Evolutionary conservation across 1,140 invertebrate genomes (phyloP).

Genomic region (Drosophila yakuba): DNA sequence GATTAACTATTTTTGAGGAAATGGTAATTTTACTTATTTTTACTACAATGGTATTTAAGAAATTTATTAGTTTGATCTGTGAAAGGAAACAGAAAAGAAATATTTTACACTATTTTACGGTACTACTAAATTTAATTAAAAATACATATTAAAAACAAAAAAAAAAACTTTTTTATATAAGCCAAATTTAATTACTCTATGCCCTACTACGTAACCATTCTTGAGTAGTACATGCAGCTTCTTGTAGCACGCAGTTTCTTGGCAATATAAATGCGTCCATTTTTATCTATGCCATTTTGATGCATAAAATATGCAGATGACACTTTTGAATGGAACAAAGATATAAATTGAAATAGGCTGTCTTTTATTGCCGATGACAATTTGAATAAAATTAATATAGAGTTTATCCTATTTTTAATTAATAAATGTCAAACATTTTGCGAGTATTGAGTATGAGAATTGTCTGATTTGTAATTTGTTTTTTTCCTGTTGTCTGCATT

Average conservation of each 20-base stretch:
- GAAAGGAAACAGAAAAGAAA: neutral
- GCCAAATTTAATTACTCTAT: no score
- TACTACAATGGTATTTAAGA: neutral
- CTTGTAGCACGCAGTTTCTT: no score
- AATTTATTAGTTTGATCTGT: neutral
- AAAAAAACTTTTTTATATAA: no score
- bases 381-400: constrained; percentile 83
- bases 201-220: no score
- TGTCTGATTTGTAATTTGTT: constrained; percentile 72
- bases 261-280: constrained; percentile 12
- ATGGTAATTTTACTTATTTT: neutral
- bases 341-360: constrained; percentile 82
- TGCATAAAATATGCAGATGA: constrained; percentile 35
- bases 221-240: no score
- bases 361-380: constrained; percentile 79
- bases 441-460: constrained; percentile 44
- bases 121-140: no score
- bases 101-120: neutral
- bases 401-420: constrained; percentile 78
- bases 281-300: constrained; percentile 52
- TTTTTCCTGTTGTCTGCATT: constrained; percentile 41
- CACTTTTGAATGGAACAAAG: constrained; percentile 59
- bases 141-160: no score
- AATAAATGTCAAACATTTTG: constrained; percentile 78
- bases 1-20: neutral